These are phyloP conservation scores for Hippocampus kuda DNA, from an alignment of 2,797 vertebrate genomes.

Conservation along the genomic window DNA sequence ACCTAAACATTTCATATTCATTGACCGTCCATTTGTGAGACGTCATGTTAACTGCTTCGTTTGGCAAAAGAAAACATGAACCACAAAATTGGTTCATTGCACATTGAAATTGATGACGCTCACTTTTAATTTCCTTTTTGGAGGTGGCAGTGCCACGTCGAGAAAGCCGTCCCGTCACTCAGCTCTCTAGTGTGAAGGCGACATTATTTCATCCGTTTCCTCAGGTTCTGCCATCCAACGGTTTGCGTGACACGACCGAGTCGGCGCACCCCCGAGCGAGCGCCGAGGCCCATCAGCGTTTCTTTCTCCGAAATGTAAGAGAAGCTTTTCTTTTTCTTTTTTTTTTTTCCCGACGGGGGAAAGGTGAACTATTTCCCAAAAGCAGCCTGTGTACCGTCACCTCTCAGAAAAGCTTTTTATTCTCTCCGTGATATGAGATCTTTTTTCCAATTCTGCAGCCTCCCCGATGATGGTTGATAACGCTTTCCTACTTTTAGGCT, in stretches of 20 bases:
- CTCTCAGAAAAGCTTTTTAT: slow-evolving; percentile 2
- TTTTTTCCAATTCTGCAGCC: not conserved
- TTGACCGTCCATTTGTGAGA: too few relatives aligned
- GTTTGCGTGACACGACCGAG: not conserved
- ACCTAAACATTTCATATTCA: too few relatives aligned
- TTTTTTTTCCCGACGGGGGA: not conserved
- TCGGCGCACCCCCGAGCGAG: not conserved
- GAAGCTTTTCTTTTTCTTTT: not conserved
- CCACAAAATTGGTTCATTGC: too few relatives aligned
- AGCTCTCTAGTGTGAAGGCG: not conserved
- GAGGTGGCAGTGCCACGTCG: too few relatives aligned
- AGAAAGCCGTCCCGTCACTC: too few relatives aligned
- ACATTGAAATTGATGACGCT: too few relatives aligned
- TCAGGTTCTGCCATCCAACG: not conserved
- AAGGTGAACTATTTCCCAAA: slow-evolving; percentile 1
- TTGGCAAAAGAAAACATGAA: too few relatives aligned
- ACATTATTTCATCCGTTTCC: not conserved
- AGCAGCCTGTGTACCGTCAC: not conserved
- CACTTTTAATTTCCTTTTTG: too few relatives aligned
- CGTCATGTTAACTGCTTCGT: too few relatives aligned
- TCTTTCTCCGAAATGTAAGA: not conserved
- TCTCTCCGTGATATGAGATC: not conserved
- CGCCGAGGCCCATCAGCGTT: not conserved
- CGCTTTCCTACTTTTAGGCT: not conserved
- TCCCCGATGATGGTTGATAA: not conserved